Evolutionary conservation across 2,888 invertebrate genomes (phyloP).

Genomic region (Caenorhabditis sp.): DNA sequence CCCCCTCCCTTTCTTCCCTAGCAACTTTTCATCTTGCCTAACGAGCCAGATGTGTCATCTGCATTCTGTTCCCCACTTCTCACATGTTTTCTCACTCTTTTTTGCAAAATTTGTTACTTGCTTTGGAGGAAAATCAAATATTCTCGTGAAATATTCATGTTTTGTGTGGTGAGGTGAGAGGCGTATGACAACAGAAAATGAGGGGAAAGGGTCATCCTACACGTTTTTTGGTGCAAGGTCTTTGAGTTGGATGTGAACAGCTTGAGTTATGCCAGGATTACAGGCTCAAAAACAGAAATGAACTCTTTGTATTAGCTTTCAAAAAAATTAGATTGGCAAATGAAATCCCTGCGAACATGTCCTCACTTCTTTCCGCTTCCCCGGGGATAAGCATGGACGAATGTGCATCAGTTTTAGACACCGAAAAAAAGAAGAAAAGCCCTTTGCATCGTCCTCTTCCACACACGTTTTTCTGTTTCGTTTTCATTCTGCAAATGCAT

Average conservation of each 20-base stretch:
- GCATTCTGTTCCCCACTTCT: conserved; percentile 10
- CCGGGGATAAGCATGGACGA: conserved; percentile 20
- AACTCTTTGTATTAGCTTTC: background rate
- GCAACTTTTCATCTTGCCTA: conserved; percentile 32
- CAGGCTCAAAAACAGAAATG: background rate
- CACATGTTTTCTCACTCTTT: conserved; percentile 1
- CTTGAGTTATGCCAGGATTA: background rate
- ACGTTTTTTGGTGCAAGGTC: background rate
- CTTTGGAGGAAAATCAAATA: conserved; percentile 35
- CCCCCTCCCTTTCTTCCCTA: background rate
- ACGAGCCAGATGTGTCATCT: conserved; percentile 46
- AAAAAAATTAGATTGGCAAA: conserved; percentile 12
- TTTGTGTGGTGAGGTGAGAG: background rate
- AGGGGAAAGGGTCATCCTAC: conserved; percentile 6
- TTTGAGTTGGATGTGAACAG: background rate
- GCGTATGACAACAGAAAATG: conserved; percentile 36
- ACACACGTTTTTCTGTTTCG: conserved; percentile 19
- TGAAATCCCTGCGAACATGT: conserved; percentile 43
- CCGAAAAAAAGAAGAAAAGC: conserved; percentile 4
- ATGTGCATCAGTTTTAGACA: conserved; percentile 34
- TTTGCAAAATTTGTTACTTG: conserved; percentile 22
- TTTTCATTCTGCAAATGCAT: conserved; percentile 54
- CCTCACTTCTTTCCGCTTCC: conserved; percentile 33
- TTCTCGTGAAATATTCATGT: conserved; percentile 44
- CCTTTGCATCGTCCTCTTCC: background rate